Evolutionary conservation across 2,113 vertebrate species (phyloP).

Genomic region (Odontophorus gujanensis): DNA sequence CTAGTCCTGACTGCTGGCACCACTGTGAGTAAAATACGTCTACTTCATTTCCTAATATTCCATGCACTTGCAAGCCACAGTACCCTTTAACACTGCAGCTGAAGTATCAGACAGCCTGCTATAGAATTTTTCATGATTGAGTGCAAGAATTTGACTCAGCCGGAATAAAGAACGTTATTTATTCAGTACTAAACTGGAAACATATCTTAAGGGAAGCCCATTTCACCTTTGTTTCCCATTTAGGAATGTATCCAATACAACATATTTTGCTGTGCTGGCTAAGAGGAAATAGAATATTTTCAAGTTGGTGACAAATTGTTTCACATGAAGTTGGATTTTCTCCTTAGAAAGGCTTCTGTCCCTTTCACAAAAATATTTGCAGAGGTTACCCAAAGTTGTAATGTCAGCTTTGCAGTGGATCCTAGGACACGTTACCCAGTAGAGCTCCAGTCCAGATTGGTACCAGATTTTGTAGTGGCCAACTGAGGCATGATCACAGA

Average conservation of each 20-base stretch:
- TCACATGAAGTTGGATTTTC: background rate
- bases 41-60: background rate
- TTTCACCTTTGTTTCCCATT: background rate
- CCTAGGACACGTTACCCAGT: background rate
- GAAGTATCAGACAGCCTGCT: background rate
- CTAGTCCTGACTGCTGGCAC: background rate
- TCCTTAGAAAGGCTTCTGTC: background rate
- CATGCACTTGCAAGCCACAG: background rate
- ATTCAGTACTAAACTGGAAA: background rate
- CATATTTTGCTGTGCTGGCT: background rate
- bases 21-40: background rate
- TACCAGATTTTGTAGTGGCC: background rate
- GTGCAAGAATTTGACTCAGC: background rate
- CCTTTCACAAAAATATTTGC: background rate
- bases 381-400: background rate
- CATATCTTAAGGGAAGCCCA: accelerated
- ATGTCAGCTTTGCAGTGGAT: background rate
- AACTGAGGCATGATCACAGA: background rate
- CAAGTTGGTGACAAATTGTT: background rate
- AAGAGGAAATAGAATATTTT: background rate
- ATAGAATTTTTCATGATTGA: background rate
- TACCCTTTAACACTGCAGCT: background rate
- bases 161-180: background rate
- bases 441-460: background rate
- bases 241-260: background rate